Percentiles rank a stretch among this genome's conserved stretches.
These are phyloP conservation scores for Rhagoletis zephyria DNA, from an alignment of 1,140 invertebrate species.

Conservation along the genomic window DNA sequence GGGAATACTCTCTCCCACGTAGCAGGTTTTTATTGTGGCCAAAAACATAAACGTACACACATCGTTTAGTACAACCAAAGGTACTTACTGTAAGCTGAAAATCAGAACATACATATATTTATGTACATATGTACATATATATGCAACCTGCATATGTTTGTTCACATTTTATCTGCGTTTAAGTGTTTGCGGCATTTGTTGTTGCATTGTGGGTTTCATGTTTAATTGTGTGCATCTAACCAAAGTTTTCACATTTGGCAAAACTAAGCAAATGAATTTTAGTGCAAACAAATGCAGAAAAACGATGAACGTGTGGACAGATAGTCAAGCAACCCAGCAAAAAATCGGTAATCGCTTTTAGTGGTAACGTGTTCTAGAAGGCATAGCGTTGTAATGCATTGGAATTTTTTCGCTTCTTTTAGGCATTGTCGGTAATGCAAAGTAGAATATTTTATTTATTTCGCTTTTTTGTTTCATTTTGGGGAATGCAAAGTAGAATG, in stretches of 20 bases:
- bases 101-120: no score
- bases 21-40: neutral
- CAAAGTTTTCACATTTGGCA: constrained; percentile 49
- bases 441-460: no score
- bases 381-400: no score
- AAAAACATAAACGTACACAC: no score
- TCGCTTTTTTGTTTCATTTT: no score
- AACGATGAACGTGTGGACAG: neutral
- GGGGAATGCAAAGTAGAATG: no score
- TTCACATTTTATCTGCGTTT: neutral
- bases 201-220: constrained; percentile 17
- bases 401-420: no score
- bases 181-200: neutral
- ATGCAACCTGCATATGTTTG: neutral
- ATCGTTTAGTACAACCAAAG: no score
- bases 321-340: neutral
- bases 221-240: constrained; percentile 43
- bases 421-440: no score
- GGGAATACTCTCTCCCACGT: neutral
- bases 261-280: neutral
- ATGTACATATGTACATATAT: neutral
- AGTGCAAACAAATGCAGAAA: neutral
- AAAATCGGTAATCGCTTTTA: no score
- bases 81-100: no score
- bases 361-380: no score